These are phyloP conservation scores for Micrastur ruficollis DNA, from an alignment of 2,797 vertebrate species.

Conservation along the genomic window DNA sequence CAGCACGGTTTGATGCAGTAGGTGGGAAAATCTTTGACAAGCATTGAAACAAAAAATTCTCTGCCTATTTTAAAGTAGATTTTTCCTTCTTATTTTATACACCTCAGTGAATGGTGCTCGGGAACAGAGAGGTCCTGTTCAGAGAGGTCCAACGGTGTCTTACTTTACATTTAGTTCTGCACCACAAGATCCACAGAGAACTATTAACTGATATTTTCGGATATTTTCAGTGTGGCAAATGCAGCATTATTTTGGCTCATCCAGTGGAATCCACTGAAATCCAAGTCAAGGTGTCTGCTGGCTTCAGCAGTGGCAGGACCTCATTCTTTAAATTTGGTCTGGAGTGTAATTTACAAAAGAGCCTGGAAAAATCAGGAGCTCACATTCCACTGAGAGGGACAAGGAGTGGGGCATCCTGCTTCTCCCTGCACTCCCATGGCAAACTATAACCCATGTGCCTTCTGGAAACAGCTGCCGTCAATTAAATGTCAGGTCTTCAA, in stretches of 20 bases:
- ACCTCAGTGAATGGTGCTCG: background rate
- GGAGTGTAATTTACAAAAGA: background rate
- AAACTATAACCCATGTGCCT: rapidly evolving
- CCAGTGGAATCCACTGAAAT: background rate
- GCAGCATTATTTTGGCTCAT: background rate
- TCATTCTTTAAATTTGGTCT: background rate
- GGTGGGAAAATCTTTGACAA: background rate
- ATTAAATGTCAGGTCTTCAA: background rate
- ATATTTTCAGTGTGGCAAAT: background rate
- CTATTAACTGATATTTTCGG: background rate
- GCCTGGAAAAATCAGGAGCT: background rate
- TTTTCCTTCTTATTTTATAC: background rate
- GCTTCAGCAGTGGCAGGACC: background rate
- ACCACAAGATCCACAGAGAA: background rate
- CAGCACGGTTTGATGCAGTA: background rate
- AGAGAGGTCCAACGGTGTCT: background rate
- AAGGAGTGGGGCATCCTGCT: background rate
- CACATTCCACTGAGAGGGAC: background rate
- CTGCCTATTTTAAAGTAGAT: background rate
- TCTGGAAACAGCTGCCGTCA: background rate
- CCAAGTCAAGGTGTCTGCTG: background rate
- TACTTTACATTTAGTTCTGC: background rate
- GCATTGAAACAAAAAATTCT: background rate
- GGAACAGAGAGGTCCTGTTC: background rate
- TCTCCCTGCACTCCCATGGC: background rate